These are phyloP conservation scores for Oscheius onirici DNA, from an alignment of 2,888 invertebrate genomes.

Conservation along the genomic window DNA sequence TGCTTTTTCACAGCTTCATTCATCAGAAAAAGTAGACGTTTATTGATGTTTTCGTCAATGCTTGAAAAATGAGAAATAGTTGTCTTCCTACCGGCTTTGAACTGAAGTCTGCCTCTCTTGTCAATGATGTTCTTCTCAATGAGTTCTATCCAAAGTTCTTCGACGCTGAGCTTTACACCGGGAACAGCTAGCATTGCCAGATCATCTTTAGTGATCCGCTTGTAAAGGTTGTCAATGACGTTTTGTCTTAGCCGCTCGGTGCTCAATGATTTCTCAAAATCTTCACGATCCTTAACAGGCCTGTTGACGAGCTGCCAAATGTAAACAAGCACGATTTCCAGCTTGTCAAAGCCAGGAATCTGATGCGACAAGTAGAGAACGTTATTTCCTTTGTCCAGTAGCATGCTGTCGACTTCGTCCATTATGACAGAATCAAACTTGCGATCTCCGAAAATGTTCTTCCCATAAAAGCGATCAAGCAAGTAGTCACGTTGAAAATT, in stretches of 20 bases:
- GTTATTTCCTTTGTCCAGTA: conserved; percentile 73
- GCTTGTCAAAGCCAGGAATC: conserved; percentile 71
- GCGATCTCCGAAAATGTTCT: conserved; percentile 67
- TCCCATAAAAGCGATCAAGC: conserved; percentile 69
- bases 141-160: too few relatives aligned
- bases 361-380: conserved; percentile 72
- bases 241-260: too few relatives aligned
- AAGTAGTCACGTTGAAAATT: conserved; percentile 71
- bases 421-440: conserved; percentile 70
- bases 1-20: conserved; percentile 9
- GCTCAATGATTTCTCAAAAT: too few relatives aligned
- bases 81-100: too few relatives aligned
- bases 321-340: conserved; percentile 70
- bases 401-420: conserved; percentile 74
- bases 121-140: too few relatives aligned
- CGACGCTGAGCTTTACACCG: too few relatives aligned
- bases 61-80: too few relatives aligned
- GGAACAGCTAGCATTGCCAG: neutral
- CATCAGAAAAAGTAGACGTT: too few relatives aligned
- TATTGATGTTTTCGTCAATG: too few relatives aligned
- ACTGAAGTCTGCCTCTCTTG: too few relatives aligned
- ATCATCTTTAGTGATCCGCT: neutral
- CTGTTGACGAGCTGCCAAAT: conserved; percentile 70
- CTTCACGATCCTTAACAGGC: too few relatives aligned
- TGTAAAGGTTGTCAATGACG: neutral